Conservation (phyloP, 2,888 invertebrate genomes). For the Endomychus coccineus region DNA sequence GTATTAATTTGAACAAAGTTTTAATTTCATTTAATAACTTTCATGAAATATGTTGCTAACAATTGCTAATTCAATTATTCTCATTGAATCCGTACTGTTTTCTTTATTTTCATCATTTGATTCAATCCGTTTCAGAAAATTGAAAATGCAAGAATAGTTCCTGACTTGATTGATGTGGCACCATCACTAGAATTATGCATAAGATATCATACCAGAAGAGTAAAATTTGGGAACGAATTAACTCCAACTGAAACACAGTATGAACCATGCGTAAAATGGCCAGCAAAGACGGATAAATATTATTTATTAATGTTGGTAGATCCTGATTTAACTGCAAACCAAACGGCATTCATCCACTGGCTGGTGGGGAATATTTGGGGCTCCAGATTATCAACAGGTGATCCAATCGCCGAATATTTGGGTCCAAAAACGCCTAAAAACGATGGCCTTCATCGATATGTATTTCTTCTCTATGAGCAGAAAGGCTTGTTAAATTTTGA, state of each 20-base stretch:
- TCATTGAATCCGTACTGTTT: too few species aligned
- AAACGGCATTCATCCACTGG: conserved; percentile 73
- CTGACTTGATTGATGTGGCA: conserved; percentile 58
- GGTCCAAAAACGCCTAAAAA: conserved; percentile 66
- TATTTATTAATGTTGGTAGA: conserved; percentile 62
- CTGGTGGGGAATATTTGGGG: conserved; percentile 67
- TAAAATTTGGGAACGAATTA: conserved; percentile 58
- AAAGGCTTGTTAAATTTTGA: conserved; percentile 42
- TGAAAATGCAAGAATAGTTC: too few species aligned
- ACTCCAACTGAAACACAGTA: conserved; percentile 67
- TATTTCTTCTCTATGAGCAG: conserved; percentile 65
- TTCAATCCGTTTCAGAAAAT: too few species aligned
- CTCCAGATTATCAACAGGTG: conserved; percentile 53
- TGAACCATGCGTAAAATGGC: conserved; percentile 59
- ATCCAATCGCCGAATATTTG: conserved; percentile 56
- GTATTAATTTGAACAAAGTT: too few species aligned
- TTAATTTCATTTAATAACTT: too few species aligned
- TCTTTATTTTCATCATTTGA: too few species aligned
- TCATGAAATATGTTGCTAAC: too few species aligned
- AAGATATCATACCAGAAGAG: conserved; percentile 46
- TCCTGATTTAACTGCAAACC: conserved; percentile 72
- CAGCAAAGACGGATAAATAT: conserved; percentile 50
- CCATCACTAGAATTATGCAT: conserved; percentile 50
- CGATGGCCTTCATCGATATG: conserved; percentile 65
- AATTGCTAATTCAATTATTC: too few species aligned